Base-by-base conservation (phyloP, 37 sponge, comb jelly and placozoan genomes). In the Beroe ovata region DNA sequence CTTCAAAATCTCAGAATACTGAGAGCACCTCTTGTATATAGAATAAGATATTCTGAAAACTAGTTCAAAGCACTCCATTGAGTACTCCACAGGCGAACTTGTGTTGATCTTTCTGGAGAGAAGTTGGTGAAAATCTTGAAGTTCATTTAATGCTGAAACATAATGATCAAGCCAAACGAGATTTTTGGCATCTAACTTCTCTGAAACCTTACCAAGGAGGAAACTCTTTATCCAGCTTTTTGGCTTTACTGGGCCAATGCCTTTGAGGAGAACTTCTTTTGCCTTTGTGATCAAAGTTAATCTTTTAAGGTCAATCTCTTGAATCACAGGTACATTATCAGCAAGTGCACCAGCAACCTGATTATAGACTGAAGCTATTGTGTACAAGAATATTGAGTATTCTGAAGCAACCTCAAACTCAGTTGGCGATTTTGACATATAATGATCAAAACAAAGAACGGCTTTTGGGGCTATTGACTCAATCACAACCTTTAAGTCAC, bases 401-500 rank as follows among this genome's bases (percentile, higher is more conserved):
- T 77, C 84, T n/a, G 84, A 39, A 14, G 84, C 84, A 6, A 77
- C 84, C 11, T 77, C 84, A 40, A 77, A 77, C 3, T 42, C 19
- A 21, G 84, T 77, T 6, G 54, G 1, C 0, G 84, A 42, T 25
- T 39, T 77, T 1, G 54, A 42, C 84, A 77, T 77, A 23, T 77
- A 77, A 42, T 77, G 84, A 23, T 77, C 84, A 42, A 77, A 77
- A 77, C 84, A 77, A 23, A 77, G 54, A 42, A 77, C 84, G 4
- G 84, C 84, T 25, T 77, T 77, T 16, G 84, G 84, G 3, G 84
- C 84, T 26, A 77, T 77, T 38, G 84, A 77, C 23, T 77, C 84
- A 23, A 77, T 77, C 8, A 77, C 84, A 22, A 77, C 54, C 28
- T 77, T 77, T 28, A 77, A 35, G 22, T 77, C 84, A 40, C 84